Percentiles rank a stretch among this genome's conserved stretches.
Conservation (phyloP, 2,797 vertebrate genomes). For the Darevskia mixta region DNA sequence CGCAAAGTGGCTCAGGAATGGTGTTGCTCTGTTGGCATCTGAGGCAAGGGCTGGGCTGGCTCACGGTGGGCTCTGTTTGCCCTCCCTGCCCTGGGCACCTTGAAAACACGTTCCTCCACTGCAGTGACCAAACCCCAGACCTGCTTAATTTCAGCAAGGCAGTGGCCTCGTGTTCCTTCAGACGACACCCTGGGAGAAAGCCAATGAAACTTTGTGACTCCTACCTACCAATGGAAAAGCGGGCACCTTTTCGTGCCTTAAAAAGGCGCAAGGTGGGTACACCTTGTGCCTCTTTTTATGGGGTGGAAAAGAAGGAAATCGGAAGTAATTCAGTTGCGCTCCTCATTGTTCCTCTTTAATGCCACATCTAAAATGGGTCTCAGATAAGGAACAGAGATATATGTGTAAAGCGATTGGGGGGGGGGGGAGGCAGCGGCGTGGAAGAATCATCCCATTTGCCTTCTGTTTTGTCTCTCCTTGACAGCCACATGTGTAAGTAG, state of each 20-base stretch:
- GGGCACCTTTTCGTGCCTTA: too few species aligned
- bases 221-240: not conserved
- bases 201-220: not conserved
- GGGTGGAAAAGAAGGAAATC: not conserved
- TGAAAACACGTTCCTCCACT: too few species aligned
- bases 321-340: not conserved
- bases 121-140: not conserved
- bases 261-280: not conserved
- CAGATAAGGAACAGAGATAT: not conserved
- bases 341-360: not conserved
- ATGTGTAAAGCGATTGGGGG: not conserved
- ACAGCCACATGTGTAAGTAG: constrained; percentile 20
- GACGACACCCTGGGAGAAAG: not conserved
- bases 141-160: not conserved
- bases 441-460: not conserved
- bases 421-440: not conserved
- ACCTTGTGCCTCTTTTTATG: not conserved
- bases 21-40: too few species aligned
- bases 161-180: not conserved
- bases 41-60: too few species aligned
- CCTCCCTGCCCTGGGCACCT: too few species aligned
- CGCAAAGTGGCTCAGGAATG: too few species aligned
- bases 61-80: too few species aligned
- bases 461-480: constrained; percentile 24
- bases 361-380: not conserved